These are phyloP conservation scores for Anoplolepis gracilipes DNA, from an alignment of 1,140 invertebrate species.

Conservation along the genomic window DNA sequence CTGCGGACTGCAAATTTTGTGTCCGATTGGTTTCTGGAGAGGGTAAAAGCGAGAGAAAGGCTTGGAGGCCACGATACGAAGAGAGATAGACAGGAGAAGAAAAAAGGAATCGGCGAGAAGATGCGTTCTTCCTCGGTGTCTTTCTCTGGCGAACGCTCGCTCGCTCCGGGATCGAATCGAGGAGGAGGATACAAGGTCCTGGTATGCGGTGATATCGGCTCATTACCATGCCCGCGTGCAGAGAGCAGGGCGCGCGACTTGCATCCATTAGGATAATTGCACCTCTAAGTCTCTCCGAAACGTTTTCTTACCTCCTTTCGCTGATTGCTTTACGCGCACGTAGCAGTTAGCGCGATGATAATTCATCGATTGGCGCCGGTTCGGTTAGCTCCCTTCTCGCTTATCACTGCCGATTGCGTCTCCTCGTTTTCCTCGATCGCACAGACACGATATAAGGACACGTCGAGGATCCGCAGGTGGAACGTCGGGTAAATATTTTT, in stretches of 20 bases:
- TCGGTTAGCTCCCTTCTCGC: not conserved
- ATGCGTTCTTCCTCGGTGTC: not conserved
- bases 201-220: conserved; percentile 86
- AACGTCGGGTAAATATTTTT: not conserved
- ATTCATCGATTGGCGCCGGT: conserved; percentile 73
- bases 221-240: conserved; percentile 85
- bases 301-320: conserved; percentile 71
- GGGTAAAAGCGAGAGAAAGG: not conserved
- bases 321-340: conserved; percentile 77
- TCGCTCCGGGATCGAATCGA: conserved; percentile 42
- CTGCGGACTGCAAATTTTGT: conserved; percentile 65
- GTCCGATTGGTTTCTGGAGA: conserved; percentile 61
- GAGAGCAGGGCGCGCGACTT: conserved; percentile 83
- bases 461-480: not conserved
- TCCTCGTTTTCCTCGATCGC: conserved; percentile 18
- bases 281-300: conserved; percentile 78
- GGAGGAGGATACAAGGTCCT: conserved; percentile 83
- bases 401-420: conserved; percentile 5
- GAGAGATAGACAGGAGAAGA: conserved; percentile 57
- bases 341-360: conserved; percentile 66
- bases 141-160: conserved; percentile 9
- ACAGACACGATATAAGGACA: not conserved
- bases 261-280: conserved; percentile 87
- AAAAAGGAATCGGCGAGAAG: conserved; percentile 66
- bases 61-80: conserved; percentile 49